A percentile compares a stretch with the other conserved stretches of the same genome.
phyloP scores from a whole-genome alignment of 2,888 invertebrate species.

The Acleris holmiana region DNA sequence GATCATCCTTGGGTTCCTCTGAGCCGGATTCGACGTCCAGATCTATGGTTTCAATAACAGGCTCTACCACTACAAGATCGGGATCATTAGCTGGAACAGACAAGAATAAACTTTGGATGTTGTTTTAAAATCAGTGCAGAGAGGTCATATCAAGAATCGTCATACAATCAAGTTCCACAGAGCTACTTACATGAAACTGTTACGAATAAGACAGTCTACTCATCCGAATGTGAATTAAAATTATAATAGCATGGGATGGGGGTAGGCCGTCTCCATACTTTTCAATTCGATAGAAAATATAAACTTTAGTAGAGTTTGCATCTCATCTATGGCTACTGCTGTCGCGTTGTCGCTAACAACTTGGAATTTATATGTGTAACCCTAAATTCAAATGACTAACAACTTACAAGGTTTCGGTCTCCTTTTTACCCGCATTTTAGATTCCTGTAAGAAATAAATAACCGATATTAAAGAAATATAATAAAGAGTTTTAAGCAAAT shows the following conservation, averaged over 20 bases:
- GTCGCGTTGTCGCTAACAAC: too few relatives aligned
- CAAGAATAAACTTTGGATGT: not conserved
- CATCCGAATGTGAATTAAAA: too few relatives aligned
- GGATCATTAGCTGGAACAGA: constrained; percentile 54
- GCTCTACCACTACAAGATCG: constrained; percentile 63
- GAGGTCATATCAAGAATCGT: too few relatives aligned
- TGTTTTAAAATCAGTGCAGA: too few relatives aligned
- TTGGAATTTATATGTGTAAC: too few relatives aligned
- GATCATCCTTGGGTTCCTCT: constrained; percentile 40
- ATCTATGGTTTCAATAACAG: constrained; percentile 65
- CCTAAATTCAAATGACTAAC: constrained; percentile 6
- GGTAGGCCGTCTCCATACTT: too few relatives aligned
- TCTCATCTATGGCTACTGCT: too few relatives aligned
- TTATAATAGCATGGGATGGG: too few relatives aligned
- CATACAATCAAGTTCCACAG: not conserved
- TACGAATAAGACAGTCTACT: too few relatives aligned
- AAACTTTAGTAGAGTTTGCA: too few relatives aligned
- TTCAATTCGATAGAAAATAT: too few relatives aligned
- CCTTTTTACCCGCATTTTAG: constrained; percentile 42
- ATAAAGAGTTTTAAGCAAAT: not conserved
- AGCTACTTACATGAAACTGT: too few relatives aligned
- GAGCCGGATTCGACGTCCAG: constrained; percentile 56
- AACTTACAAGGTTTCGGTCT: constrained; percentile 43
- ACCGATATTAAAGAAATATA: not conserved
- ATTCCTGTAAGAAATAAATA: constrained; percentile 44